phyloP scores from a whole-genome alignment of 2,888 invertebrate species.

The Meteorus cinctellus region DNA sequence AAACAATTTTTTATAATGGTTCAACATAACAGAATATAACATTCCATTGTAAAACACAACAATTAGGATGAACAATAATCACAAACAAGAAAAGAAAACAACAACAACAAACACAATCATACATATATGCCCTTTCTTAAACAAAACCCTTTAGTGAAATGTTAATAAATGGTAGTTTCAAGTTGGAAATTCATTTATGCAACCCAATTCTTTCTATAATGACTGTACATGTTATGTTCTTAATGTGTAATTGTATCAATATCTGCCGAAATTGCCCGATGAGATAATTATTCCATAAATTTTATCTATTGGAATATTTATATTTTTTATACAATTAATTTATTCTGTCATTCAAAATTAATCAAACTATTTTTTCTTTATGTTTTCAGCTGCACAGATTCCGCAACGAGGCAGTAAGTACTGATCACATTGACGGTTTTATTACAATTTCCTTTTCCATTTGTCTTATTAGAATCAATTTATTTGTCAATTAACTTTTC shows the following conservation, averaged over 20 bases:
- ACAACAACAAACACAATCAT: conserved; percentile 44
- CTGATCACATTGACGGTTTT: conserved; percentile 15
- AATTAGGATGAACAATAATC: not conserved
- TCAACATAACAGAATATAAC: too few species aligned
- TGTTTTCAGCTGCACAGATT: conserved; percentile 90
- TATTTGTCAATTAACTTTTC: not conserved
- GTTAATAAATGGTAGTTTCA: conserved; percentile 70
- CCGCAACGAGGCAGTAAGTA: conserved; percentile 93
- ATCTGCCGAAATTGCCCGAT: conserved; percentile 49
- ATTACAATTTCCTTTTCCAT: conserved; percentile 42
- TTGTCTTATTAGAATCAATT: conserved; percentile 12
- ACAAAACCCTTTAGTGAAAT: conserved; percentile 68
- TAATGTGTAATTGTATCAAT: conserved; percentile 67
- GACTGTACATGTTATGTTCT: conserved; percentile 71
- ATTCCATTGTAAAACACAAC: not conserved
- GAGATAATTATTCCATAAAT: conserved; percentile 14
- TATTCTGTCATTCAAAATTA: conserved; percentile 49
- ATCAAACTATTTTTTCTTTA: conserved; percentile 68
- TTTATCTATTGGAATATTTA: conserved; percentile 25
- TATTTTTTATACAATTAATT: not conserved
- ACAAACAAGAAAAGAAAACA: conserved; percentile 35
- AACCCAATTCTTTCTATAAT: conserved; percentile 65
- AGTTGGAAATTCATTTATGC: conserved; percentile 70
- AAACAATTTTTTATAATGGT: too few species aligned
- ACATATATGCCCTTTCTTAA: conserved; percentile 50